A percentile compares a stretch with the other conserved stretches of the same genome.
Conservation (phyloP, 2,113 vertebrate genomes). For the Lagopus muta region DNA sequence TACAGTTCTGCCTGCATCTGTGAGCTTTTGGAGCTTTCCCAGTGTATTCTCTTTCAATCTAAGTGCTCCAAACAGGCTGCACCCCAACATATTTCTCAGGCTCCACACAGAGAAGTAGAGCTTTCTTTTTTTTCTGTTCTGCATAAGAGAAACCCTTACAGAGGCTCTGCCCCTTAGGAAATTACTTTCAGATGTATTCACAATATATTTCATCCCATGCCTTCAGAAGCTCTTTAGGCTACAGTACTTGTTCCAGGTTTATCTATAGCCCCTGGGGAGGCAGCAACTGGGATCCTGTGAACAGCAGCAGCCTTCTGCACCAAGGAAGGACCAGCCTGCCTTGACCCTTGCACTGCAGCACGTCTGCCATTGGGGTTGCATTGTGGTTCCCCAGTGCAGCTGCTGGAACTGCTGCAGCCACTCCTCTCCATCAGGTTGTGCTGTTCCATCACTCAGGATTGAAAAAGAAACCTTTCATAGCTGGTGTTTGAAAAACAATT, state of each 20-base stretch:
- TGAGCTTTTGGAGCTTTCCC: not conserved
- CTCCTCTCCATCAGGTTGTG: not conserved
- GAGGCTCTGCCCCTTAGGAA: not conserved
- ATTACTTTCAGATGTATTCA: not conserved
- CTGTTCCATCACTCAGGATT: not conserved
- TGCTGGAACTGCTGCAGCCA: not conserved
- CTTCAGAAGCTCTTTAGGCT: not conserved
- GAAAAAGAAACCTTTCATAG: not conserved
- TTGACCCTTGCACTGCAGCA: not conserved
- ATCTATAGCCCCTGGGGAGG: not conserved
- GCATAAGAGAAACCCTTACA: not conserved
- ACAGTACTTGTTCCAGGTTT: not conserved
- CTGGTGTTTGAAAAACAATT: not conserved
- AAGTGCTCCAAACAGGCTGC: not conserved
- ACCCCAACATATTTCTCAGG: not conserved
- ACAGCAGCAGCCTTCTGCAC: rapidly evolving
- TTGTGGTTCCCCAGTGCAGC: not conserved
- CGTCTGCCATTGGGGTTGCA: not conserved
- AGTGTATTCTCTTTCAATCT: not conserved
- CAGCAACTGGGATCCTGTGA: not conserved
- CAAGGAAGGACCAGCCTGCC: not conserved
- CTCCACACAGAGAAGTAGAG: not conserved
- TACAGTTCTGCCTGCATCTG: not conserved
- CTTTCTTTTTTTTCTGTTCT: not conserved
- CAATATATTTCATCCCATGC: not conserved